Evolutionary conservation across 1,140 invertebrate species (phyloP).

Genomic region (Pygmarrhopalites habei): DNA sequence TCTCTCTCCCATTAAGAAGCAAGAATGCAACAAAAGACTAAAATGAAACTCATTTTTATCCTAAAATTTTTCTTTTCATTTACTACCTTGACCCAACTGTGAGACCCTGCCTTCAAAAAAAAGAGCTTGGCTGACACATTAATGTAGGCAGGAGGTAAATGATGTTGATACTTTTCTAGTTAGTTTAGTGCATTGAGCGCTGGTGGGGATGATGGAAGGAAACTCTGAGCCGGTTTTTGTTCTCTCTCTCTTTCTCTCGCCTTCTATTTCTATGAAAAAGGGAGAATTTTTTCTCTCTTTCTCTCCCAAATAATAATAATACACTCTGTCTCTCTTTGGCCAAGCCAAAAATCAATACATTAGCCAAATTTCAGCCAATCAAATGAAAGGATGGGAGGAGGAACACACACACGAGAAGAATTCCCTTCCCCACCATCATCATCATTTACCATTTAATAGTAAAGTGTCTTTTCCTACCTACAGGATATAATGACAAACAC

Average conservation of each 20-base stretch:
- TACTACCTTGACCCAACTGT: slow-evolving; percentile 19
- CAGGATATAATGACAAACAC: too few species aligned
- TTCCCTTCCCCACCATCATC: too few species aligned
- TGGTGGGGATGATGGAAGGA: too few species aligned
- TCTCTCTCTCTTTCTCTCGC: background rate
- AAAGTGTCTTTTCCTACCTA: too few species aligned
- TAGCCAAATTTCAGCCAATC: too few species aligned
- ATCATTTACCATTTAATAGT: too few species aligned
- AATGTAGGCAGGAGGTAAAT: slow-evolving; percentile 13
- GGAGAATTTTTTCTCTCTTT: too few species aligned
- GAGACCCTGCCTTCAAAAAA: background rate
- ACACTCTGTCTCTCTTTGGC: background rate
- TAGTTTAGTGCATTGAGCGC: too few species aligned
- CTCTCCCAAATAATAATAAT: too few species aligned
- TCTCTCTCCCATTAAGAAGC: slow-evolving; percentile 14
- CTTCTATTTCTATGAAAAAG: background rate
- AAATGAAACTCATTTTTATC: slow-evolving; percentile 24
- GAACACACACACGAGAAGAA: too few species aligned
- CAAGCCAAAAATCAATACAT: background rate
- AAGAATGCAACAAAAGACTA: slow-evolving; percentile 6
- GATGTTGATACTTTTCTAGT: slow-evolving; percentile 18
- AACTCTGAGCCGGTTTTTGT: background rate
- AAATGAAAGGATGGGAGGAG: too few species aligned
- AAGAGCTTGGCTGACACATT: slow-evolving; percentile 1
- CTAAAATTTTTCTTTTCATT: slow-evolving; percentile 22